Evolutionary conservation across 1,140 invertebrate species (phyloP).

Genomic region (Euglossa dilemma): DNA sequence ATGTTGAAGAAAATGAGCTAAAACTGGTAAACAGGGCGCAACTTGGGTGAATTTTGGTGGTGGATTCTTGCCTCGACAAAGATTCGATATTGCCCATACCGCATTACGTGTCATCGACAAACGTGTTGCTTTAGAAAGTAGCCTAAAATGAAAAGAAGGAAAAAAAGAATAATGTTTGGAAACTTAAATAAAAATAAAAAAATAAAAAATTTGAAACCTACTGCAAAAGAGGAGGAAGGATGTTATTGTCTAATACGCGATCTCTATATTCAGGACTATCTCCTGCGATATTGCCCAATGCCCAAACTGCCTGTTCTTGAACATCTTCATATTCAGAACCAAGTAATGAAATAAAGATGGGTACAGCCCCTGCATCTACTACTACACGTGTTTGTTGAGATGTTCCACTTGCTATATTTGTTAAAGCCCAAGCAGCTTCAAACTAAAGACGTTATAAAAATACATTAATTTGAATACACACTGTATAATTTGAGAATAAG

Average conservation of each 20-base stretch:
- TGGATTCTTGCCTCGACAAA: conserved; percentile 98
- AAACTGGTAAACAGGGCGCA: conserved; percentile 90
- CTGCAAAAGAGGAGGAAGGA: conserved; percentile 94
- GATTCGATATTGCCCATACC: conserved; percentile 98
- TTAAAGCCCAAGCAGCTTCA: conserved; percentile 98
- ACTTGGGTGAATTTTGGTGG: conserved; percentile 96
- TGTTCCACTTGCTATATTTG: conserved; percentile 98
- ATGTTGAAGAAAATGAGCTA: conserved; percentile 94
- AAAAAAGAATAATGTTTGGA: neutral
- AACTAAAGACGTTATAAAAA: conserved; percentile 85
- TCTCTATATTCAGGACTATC: conserved; percentile 97
- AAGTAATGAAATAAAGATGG: conserved; percentile 94
- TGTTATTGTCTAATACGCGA: conserved; percentile 92
- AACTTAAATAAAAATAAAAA: too few species aligned
- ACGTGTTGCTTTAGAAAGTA: conserved; percentile 91
- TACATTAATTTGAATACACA: neutral
- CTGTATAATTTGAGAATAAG: neutral
- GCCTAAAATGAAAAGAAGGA: conserved; percentile 83
- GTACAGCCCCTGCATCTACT: conserved; percentile 96
- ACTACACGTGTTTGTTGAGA: conserved; percentile 96
- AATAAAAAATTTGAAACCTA: conserved; percentile 79
- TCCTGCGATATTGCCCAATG: conserved; percentile 97
- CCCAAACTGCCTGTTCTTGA: conserved; percentile 98
- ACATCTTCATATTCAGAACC: conserved; percentile 94
- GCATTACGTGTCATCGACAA: conserved; percentile 97